Evolutionary conservation across 2,113 vertebrate genomes (phyloP).

Genomic region (Trichomycterus rosablanca): DNA sequence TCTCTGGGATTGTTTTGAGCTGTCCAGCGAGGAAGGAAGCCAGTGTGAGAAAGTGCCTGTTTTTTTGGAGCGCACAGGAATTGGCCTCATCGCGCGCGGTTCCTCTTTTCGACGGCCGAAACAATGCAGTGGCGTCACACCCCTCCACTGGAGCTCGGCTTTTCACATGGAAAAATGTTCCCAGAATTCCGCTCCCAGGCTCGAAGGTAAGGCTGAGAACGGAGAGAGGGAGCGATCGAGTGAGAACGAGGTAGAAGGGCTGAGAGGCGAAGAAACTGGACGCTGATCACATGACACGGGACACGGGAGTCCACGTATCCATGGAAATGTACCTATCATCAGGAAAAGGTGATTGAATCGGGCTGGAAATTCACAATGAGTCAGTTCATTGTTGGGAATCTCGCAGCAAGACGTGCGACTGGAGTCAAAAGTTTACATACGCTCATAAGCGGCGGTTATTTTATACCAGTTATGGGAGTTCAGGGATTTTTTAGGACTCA

Average conservation of each 20-base stretch:
- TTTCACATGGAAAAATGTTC: slow-evolving; percentile 80
- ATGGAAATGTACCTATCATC: slow-evolving; percentile 35
- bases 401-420: not conserved
- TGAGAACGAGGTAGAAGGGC: slow-evolving; percentile 29
- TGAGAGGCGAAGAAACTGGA: slow-evolving; percentile 46
- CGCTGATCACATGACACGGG: slow-evolving; percentile 50
- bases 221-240: slow-evolving; percentile 5
- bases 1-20: slow-evolving; percentile 76
- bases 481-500: too few species aligned
- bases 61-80: slow-evolving; percentile 77
- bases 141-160: slow-evolving; percentile 70
- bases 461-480: too few species aligned
- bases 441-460: too few species aligned
- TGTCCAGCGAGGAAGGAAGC: slow-evolving; percentile 76
- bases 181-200: slow-evolving; percentile 79
- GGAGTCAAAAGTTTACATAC: too few species aligned
- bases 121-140: slow-evolving; percentile 81
- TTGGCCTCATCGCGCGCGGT: slow-evolving; percentile 77
- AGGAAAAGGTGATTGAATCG: slow-evolving; percentile 24
- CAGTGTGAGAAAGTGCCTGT: slow-evolving; percentile 80
- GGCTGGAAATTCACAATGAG: slow-evolving; percentile 24
- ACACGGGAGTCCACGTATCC: slow-evolving; percentile 47
- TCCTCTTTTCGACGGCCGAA: slow-evolving; percentile 74
- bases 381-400: slow-evolving; percentile 19
- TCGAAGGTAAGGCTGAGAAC: slow-evolving; percentile 55